These are phyloP conservation scores for Teleogryllus occipitalis DNA, from an alignment of 1,140 invertebrate genomes.

Conservation along the genomic window DNA sequence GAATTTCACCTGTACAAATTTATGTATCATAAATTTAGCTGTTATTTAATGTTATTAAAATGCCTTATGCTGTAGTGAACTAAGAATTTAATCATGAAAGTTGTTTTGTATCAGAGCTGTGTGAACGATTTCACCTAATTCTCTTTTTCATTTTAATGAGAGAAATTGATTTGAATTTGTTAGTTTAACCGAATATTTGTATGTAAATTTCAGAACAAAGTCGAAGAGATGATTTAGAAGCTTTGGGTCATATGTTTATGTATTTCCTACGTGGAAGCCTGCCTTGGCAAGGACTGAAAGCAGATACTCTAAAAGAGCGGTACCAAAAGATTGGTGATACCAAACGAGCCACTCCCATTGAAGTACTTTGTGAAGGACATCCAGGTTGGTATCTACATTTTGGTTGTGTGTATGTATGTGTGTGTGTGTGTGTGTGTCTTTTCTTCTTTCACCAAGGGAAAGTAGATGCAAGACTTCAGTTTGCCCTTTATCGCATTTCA, in stretches of 20 bases:
- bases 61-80: too few relatives aligned
- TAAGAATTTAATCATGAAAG: too few relatives aligned
- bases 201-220: conserved; percentile 77
- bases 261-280: conserved; percentile 97
- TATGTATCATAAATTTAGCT: background rate
- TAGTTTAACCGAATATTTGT: background rate
- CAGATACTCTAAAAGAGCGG: conserved; percentile 97
- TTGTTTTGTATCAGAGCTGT: background rate
- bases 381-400: conserved; percentile 47
- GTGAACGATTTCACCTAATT: background rate
- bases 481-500: too few relatives aligned
- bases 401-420: too few relatives aligned
- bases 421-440: too few relatives aligned
- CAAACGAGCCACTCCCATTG: conserved; percentile 95
- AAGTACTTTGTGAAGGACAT: conserved; percentile 95
- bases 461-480: too few relatives aligned
- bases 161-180: background rate
- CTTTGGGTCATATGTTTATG: conserved; percentile 99
- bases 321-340: conserved; percentile 99
- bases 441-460: too few relatives aligned
- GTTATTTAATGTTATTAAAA: background rate
- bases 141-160: background rate
- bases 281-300: conserved; percentile 99
- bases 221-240: conserved; percentile 96
- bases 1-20: background rate